These are phyloP conservation scores for Pseudeuparius sepicola DNA, from an alignment of 2,888 invertebrate species.

Conservation along the genomic window DNA sequence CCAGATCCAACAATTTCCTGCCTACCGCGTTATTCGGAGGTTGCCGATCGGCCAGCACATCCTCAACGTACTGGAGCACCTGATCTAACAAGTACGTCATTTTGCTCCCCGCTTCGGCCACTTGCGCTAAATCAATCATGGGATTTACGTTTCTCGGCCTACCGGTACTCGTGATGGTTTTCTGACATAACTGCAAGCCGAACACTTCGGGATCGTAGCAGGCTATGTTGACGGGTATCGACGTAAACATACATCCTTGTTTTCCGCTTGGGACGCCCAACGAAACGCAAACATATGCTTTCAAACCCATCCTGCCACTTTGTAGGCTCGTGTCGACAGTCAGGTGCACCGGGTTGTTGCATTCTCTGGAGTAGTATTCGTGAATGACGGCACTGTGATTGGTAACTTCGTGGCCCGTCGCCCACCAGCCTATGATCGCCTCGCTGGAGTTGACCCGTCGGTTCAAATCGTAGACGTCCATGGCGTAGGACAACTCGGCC, in stretches of 20 bases:
- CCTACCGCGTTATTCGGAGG: conserved; percentile 82
- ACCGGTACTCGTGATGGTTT: conserved; percentile 52
- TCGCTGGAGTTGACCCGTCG: conserved; percentile 87
- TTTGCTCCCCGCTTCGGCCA: conserved; percentile 74
- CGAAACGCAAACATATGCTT: conserved; percentile 86
- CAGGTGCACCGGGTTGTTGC: conserved; percentile 88
- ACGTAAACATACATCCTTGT: conserved; percentile 93
- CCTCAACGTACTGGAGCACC: conserved; percentile 81
- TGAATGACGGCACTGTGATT: conserved; percentile 96
- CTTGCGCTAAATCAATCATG: conserved; percentile 59
- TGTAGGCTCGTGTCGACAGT: conserved; percentile 89
- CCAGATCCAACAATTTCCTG: conserved; percentile 78
- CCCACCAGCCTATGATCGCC: conserved; percentile 98
- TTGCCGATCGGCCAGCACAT: conserved; percentile 72
- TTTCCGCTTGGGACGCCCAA: conserved; percentile 92
- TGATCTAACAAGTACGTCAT: conserved; percentile 68
- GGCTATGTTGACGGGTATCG: conserved; percentile 78
- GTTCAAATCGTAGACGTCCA: conserved; percentile 91
- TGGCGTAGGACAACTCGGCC: conserved; percentile 92
- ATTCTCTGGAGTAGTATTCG: conserved; percentile 92
- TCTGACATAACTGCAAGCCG: conserved; percentile 70
- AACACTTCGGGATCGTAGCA: conserved; percentile 90
- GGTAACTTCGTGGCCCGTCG: conserved; percentile 94
- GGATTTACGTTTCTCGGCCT: conserved; percentile 39
- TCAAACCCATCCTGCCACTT: conserved; percentile 83